phyloP scores from a whole-genome alignment of 2,797 vertebrate genomes.

The Chelonia mydas region DNA sequence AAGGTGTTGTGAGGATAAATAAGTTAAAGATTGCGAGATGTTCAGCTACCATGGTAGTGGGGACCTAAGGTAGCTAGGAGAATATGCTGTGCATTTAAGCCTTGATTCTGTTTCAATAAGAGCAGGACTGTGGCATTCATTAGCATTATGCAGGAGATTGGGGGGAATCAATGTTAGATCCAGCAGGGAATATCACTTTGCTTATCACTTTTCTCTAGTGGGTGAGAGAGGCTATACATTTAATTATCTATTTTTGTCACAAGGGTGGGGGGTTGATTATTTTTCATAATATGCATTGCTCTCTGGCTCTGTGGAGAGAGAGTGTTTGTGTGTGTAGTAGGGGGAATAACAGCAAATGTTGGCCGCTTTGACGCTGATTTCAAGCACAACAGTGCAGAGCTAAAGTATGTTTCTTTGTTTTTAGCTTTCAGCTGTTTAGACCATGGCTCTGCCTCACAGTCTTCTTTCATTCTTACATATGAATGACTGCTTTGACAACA shows the following conservation, averaged over 20 bases:
- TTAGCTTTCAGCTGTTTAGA: background rate
- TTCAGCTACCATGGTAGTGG: background rate
- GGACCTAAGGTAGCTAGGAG: background rate
- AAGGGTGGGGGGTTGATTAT: background rate
- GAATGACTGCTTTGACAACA: background rate
- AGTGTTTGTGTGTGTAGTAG: background rate
- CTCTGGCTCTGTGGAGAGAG: background rate
- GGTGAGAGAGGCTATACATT: background rate
- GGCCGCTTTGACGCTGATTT: background rate
- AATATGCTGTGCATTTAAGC: background rate
- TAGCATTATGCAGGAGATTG: background rate
- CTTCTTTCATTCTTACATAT: rapidly evolving
- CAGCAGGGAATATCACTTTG: background rate
- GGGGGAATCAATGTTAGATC: background rate
- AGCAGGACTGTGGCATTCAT: background rate
- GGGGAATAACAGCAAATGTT: background rate
- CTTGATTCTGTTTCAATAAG: constrained; percentile 26
- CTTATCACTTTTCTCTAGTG: background rate
- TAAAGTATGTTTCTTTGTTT: background rate
- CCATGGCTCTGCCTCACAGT: background rate
- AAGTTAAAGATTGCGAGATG: background rate
- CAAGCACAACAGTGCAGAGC: background rate
- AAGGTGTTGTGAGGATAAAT: background rate
- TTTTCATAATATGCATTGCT: background rate
- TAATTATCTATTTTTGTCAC: background rate